Evolutionary conservation across 1,140 invertebrate genomes (phyloP), one percentile per base, ranked within the genome.

Genomic region (Drosophila rufa): DNA sequence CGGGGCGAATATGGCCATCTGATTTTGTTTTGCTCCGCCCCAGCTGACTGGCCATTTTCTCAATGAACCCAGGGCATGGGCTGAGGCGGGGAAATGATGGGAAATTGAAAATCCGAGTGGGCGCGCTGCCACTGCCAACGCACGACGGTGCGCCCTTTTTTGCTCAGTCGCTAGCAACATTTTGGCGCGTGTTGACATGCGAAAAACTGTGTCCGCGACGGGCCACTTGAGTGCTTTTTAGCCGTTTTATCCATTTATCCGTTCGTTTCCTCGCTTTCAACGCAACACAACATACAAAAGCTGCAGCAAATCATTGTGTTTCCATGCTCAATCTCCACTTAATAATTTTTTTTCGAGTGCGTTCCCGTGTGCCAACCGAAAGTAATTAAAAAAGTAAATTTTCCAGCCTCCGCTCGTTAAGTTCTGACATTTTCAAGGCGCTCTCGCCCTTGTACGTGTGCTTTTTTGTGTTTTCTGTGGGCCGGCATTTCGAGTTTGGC

Each of bases 151-250:
- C 27, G 17, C 27, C n/a, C 51, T 25, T 30, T 47, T 50, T 48
- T 60, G 50, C 69, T 90, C 90, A 92, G 90, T 92, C 90, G 90
- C 90, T 90, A 71, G 85, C 90, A 92, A 92, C 85, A 87, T 90
- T 92, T 92, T 92, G 90, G 90, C 90, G 90, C 90, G 90, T 92
- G 85, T 92, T 92, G 90, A 92, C 90, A 92, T 92, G 90, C 85
- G 58, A 77, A 74, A 67, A 68, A 73, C 43, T 70, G 68, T 65
- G 77, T 84, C 80, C 77, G 81, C 78, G 77, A 71, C 82, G 80
- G 80, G 77, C 77, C 77, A 83, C 65, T 56, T 64, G 36, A 75
- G 55, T 65, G 75, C 75, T 77, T 77, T 75, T 80, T 83, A 73
- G 73, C 64, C 84, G 73, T 89, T 84, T 80, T 66, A 74, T 71